A percentile compares a stretch with the other conserved stretches of the same genome.
These are phyloP conservation scores for Papilio aristodemus DNA, from an alignment of 1,140 invertebrate genomes.

Conservation along the genomic window DNA sequence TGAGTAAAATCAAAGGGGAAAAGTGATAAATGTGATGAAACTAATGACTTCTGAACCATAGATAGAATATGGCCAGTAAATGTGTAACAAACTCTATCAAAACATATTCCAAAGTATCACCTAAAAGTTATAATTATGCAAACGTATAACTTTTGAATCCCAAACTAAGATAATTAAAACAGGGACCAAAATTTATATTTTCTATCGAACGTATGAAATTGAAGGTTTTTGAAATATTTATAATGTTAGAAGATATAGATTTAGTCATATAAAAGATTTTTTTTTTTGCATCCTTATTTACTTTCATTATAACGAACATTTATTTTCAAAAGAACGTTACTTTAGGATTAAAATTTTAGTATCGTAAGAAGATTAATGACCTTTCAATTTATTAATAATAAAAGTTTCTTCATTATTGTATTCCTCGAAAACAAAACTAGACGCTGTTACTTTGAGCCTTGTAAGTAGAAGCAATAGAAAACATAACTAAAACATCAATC, in stretches of 20 bases:
- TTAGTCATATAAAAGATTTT: too few species aligned
- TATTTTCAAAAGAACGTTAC: too few species aligned
- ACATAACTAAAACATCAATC: not conserved
- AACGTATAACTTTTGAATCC: constrained; percentile 27
- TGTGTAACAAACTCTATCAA: constrained; percentile 6
- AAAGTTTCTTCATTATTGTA: too few species aligned
- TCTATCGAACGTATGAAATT: constrained; percentile 10
- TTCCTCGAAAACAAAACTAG: not conserved
- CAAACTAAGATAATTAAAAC: constrained; percentile 37
- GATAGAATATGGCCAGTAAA: not conserved
- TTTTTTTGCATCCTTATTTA: too few species aligned
- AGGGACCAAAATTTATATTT: constrained; percentile 33
- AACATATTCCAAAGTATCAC: constrained; percentile 12
- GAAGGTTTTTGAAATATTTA: not conserved
- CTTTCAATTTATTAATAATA: too few species aligned
- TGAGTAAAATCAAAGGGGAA: too few species aligned
- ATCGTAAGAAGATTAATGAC: too few species aligned
- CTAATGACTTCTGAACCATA: not conserved
- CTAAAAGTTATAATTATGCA: constrained; percentile 37
- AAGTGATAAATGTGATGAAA: too few species aligned
- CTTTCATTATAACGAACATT: too few species aligned
- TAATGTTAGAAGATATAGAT: too few species aligned
- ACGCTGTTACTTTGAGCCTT: not conserved
- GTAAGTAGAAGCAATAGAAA: not conserved
- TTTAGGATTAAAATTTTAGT: too few species aligned